phyloP scores from a whole-genome alignment of 2,113 vertebrate genomes.

The Petrocephalus zakoni region DNA sequence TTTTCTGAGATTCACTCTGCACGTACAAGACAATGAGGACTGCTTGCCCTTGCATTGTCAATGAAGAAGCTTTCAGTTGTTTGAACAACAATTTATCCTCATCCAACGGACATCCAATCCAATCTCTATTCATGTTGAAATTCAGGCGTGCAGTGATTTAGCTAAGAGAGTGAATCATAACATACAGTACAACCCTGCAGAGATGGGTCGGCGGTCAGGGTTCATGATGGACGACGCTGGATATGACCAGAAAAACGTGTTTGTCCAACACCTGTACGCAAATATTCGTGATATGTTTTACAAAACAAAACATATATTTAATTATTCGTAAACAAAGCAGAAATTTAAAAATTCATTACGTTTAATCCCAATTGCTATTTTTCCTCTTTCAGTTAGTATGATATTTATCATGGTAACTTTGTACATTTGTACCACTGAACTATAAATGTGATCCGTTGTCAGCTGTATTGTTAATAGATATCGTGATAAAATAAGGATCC shows the following conservation, averaged over 20 bases:
- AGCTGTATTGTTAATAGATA: neutral
- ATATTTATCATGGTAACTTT: neutral
- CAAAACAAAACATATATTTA: neutral
- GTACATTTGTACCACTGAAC: neutral
- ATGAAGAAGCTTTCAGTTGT: conserved; percentile 30
- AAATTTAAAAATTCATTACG: neutral
- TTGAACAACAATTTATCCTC: conserved; percentile 31
- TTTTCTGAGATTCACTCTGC: neutral
- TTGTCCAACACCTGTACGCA: neutral
- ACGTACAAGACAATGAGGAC: neutral
- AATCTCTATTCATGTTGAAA: neutral
- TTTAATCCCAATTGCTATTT: neutral
- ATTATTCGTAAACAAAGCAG: neutral
- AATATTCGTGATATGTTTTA: neutral
- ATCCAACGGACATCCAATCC: neutral
- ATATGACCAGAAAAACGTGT: neutral
- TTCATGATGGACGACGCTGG: neutral
- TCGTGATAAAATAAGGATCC: neutral
- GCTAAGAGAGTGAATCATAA: neutral
- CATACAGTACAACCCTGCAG: neutral
- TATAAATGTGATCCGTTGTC: neutral
- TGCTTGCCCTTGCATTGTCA: conserved; percentile 25
- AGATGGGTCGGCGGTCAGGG: neutral
- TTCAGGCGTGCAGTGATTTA: neutral
- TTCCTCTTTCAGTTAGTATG: neutral